Conservation (phyloP, 2,113 vertebrate species). For the Gadus chalcogrammus region DNA sequence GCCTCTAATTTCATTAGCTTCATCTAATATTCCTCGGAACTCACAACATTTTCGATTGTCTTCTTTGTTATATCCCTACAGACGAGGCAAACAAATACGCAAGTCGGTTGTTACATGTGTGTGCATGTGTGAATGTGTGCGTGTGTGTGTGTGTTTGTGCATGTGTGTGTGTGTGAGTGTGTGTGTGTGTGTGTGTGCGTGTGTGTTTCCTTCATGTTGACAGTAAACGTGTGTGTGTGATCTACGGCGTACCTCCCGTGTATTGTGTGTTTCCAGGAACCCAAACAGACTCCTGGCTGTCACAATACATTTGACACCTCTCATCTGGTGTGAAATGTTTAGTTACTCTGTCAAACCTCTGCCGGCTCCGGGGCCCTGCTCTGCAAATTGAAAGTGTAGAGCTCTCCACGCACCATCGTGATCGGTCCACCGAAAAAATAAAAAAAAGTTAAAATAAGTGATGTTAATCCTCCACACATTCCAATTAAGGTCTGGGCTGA, state of each 20-base stretch:
- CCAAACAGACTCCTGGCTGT: slow-evolving; percentile 53
- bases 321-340: slow-evolving; percentile 58
- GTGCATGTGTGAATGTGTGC: not conserved
- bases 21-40: slow-evolving; percentile 66
- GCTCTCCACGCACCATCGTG: slow-evolving; percentile 45
- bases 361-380: slow-evolving; percentile 37
- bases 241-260: slow-evolving; percentile 19
- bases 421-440: slow-evolving; percentile 32
- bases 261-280: slow-evolving; percentile 34
- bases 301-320: slow-evolving; percentile 56
- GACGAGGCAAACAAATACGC: slow-evolving; percentile 20
- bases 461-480: slow-evolving; percentile 32
- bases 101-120: slow-evolving; percentile 13
- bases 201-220: slow-evolving; percentile 7
- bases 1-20: slow-evolving; percentile 60
- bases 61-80: slow-evolving; percentile 48
- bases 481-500: slow-evolving; percentile 14
- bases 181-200: slow-evolving; percentile 1
- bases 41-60: slow-evolving; percentile 70
- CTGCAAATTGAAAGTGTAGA: slow-evolving; percentile 47
- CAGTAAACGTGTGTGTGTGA: slow-evolving; percentile 4
- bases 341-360: slow-evolving; percentile 54
- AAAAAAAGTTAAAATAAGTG: slow-evolving; percentile 42
- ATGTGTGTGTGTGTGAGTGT: slow-evolving; percentile 17
- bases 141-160: slow-evolving; percentile 19